Percentiles rank a stretch among this genome's conserved stretches.
Conservation (phyloP, 2,797 vertebrate species). For the Tarsius wallacei region DNA sequence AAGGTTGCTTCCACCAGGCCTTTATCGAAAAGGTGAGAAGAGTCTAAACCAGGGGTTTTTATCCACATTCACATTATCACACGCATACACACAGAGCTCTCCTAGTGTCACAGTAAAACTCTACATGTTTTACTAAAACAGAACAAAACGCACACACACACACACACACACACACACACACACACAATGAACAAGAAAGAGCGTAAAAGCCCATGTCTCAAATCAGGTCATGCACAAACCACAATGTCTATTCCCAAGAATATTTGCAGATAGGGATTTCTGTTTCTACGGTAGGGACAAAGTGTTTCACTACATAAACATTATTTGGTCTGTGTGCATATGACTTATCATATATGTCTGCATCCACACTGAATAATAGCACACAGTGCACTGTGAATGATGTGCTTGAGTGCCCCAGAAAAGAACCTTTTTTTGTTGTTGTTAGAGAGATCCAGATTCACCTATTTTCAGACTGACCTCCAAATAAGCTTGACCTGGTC, state of each 20-base stretch:
- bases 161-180: not conserved
- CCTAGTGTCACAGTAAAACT: not conserved
- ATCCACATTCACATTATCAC: not conserved
- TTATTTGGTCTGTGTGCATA: not conserved
- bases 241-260: conserved; percentile 42
- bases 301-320: conserved; percentile 19
- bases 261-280: conserved; percentile 39
- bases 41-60: not conserved
- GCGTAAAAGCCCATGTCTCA: conserved; percentile 14
- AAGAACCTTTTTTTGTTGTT: conserved; percentile 51
- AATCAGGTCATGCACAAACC: not conserved
- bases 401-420: conserved; percentile 32
- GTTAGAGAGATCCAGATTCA: conserved; percentile 49
- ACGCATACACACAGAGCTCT: not conserved
- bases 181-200: not conserved
- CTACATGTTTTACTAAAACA: conserved; percentile 26
- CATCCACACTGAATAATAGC: not conserved
- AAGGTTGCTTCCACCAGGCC: not conserved
- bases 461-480: conserved; percentile 67
- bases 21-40: not conserved
- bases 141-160: not conserved
- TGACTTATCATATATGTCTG: not conserved
- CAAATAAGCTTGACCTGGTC: conserved; percentile 42
- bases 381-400: conserved; percentile 9
- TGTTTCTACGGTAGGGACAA: not conserved